Evolutionary conservation across 1,140 invertebrate genomes (phyloP), one percentile per base, ranked within the genome.

Genomic region (Papilio glaucus): DNA sequence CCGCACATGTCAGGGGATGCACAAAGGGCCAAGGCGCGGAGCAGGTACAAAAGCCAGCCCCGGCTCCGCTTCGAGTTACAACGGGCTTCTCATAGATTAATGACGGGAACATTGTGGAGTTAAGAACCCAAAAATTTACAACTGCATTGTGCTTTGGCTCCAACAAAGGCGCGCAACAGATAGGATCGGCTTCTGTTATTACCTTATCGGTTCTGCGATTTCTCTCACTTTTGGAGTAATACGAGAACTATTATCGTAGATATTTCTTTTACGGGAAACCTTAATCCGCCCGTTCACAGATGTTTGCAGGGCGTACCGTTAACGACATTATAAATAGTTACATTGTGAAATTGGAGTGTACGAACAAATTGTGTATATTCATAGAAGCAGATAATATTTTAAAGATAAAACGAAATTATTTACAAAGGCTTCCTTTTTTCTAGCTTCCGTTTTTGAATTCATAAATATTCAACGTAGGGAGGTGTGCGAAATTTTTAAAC

Each of bases 61-160:
- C 78, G 81, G 81, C 83, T 83, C 85, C 86, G 88, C 77, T 81
- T 92, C 89, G 76, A 85, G 85, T 91, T 91, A 89, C 90, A 88
- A 85, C 82, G 82, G 85, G 84, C 79, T 29, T 29, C 65, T 82
- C 80, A 86, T 87, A 89, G 85, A 90, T 88, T 90, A 88, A 90
- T 86, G 88, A 85, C 88, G 87, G 84, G 86, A 89, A 88, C 84
- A 89, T 89, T 88, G 89, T 89, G 83, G 85, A 89, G 86, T 88
- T 89, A 88, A 92, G 90, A 91, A 89, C 88, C 87, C 88, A 91
- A 91, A 90, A 91, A 90, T 89, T 91, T 90, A 91, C 88, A 90
- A 92, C 86, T 89, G 85, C 84, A 90, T 92, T 92, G 90, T 91
- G 68, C 80, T 79, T 42, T 67, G 63, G 61, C 18, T 75, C 57